Base-by-base conservation (phyloP, 2,113 vertebrate species). In the Caloenas nicobarica region DNA sequence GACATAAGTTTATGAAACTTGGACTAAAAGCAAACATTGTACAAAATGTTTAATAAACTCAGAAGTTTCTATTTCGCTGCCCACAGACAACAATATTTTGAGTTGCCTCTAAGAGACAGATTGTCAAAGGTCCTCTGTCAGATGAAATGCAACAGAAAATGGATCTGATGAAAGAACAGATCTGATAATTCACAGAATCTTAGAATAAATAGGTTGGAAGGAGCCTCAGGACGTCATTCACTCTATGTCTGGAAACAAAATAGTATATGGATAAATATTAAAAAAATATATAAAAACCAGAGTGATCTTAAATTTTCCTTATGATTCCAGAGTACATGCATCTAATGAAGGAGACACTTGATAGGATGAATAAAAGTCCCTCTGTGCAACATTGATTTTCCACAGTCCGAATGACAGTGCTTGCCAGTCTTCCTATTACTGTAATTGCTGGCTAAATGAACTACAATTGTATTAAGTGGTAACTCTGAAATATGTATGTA, bases 401-500 rank as follows among this genome's bases (percentile, higher is more conserved):
- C 92, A 95, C 90, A 97, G 94, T 61, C 92, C 95, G 93, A 98
- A 96, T 97, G 95, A 80, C 81, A 95, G 73, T 85, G 95, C 96
- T 97, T 98, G 95, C 97, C 98, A 98, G 88, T 97, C 97, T 97
- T 97, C 89, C 96, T 98, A 97, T 98, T 98, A 98, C 95, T 96
- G 93, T 98, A 98, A 98, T 98, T 98, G 97, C 97, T 98, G 94
- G 93, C 97, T 97, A 97, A 98, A 98, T 97, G 97, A 98, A 97
- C 95, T 98, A 95, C 98, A 98, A 98, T 98, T 97, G 89, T 97
- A 98, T 98, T 97, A 98, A 98, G 96, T 97, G 93, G 95, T 95
- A 98, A 98, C 94, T 97, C 97, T 97, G 97, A 98, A 97, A 97
- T 97, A 97, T 96, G 93, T 95, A 93, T 97, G 93, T 72, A 42